Conservation (phyloP, 37 sponge, comb jelly and placozoan genomes). For the Geodia barretti region DNA sequence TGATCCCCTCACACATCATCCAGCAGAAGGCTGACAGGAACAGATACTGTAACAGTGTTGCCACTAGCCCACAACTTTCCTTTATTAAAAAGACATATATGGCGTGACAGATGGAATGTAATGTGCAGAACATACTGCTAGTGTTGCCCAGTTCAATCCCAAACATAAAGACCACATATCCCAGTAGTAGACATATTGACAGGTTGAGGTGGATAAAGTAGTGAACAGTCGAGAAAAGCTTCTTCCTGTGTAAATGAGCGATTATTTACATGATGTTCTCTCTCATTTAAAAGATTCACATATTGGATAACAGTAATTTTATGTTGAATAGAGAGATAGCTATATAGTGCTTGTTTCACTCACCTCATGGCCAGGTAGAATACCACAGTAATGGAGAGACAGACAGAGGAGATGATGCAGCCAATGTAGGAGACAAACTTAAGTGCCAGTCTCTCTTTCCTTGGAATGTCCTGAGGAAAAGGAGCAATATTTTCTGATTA, state of each 20-base stretch:
- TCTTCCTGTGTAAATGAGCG: neutral
- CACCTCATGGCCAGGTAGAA: slow-evolving; percentile 11
- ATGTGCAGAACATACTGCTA: neutral
- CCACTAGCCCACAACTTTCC: slow-evolving; percentile 16
- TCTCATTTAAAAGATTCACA: neutral
- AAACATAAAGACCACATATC: neutral
- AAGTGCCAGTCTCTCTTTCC: neutral
- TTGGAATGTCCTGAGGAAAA: neutral
- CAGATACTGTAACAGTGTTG: slow-evolving; percentile 30
- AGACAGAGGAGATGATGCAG: neutral
- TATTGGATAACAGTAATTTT: neutral
- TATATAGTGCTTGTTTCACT: no score
- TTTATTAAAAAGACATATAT: no score
- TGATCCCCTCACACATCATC: slow-evolving; percentile 47
- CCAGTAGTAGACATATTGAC: neutral
- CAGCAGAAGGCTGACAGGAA: slow-evolving; percentile 36
- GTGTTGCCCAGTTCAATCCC: neutral
- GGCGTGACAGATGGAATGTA: no score
- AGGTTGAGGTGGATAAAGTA: neutral
- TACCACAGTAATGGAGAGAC: neutral
- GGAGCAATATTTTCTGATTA: neutral
- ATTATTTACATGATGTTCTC: no score
- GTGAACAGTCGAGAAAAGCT: neutral
- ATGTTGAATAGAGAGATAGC: neutral
- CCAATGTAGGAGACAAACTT: slow-evolving; percentile 12